Percentiles rank a stretch among this genome's conserved stretches.
Evolutionary conservation across 2,797 vertebrate genomes (phyloP).

Genomic region (Gadopsis marmoratus): DNA sequence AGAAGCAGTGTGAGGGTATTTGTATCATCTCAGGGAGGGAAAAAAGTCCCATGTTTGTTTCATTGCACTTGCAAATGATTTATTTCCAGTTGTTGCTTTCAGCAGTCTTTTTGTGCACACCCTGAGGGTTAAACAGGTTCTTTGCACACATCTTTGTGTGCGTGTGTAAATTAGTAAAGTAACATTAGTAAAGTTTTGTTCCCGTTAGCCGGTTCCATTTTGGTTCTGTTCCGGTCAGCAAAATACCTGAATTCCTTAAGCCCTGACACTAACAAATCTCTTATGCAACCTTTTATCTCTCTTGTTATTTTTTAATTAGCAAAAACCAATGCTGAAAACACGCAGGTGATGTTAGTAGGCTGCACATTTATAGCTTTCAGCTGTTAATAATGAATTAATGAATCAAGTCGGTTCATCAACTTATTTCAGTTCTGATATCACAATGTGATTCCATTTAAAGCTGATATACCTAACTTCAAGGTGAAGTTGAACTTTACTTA

Average conservation of each 20-base stretch:
- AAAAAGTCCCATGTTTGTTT: constrained; percentile 35
- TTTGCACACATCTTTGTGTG: not conserved
- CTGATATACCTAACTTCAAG: too few relatives aligned
- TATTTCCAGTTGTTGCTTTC: constrained; percentile 39
- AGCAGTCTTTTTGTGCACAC: constrained; percentile 18
- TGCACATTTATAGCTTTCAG: not conserved
- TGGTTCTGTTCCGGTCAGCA: not conserved
- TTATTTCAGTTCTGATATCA: too few relatives aligned
- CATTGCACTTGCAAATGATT: constrained; percentile 34
- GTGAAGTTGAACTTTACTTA: too few relatives aligned
- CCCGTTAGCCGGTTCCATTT: not conserved
- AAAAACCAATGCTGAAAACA: not conserved
- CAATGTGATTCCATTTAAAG: too few relatives aligned
- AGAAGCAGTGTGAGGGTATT: constrained; percentile 19
- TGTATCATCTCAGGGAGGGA: constrained; percentile 25
- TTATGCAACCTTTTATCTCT: not conserved
- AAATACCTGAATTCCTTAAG: not conserved
- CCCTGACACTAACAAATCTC: not conserved
- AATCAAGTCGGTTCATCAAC: too few relatives aligned
- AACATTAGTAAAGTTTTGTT: not conserved
- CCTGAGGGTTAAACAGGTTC: constrained; percentile 8
- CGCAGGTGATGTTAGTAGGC: not conserved
- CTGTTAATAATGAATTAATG: not conserved
- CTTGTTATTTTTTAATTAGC: not conserved
- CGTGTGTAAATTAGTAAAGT: too few relatives aligned